Conservation (phyloP, 2,888 invertebrate genomes). For the Drosophila bunnanda region DNA sequence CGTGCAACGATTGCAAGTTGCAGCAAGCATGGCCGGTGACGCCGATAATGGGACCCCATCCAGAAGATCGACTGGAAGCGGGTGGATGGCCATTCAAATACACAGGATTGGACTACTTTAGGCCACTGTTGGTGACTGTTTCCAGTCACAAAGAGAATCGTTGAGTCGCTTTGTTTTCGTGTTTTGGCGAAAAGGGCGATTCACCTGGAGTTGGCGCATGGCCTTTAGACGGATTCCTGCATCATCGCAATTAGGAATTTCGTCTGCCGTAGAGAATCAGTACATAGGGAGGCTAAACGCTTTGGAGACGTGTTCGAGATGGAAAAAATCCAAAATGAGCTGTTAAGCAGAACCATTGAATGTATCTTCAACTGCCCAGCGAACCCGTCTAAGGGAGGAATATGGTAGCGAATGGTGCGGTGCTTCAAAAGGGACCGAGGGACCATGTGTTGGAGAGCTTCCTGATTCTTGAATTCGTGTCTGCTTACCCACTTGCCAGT, state of each 20-base stretch:
- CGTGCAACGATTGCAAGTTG: slow-evolving; percentile 6
- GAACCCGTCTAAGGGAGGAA: neutral
- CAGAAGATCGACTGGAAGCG: neutral
- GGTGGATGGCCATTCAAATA: slow-evolving; percentile 4
- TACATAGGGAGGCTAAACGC: slow-evolving; percentile 1
- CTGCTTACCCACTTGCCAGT: too few species aligned
- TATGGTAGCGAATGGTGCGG: too few species aligned
- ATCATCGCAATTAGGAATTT: neutral
- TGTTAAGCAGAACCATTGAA: neutral
- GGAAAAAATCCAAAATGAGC: neutral
- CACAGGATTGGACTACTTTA: neutral
- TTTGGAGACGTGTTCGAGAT: slow-evolving; percentile 4
- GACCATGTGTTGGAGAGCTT: neutral
- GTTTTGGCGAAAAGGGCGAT: slow-evolving; percentile 10
- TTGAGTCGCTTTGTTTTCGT: slow-evolving; percentile 16
- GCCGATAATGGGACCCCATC: slow-evolving; percentile 9
- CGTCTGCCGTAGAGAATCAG: neutral
- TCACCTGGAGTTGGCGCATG: neutral
- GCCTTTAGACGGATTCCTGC: too few species aligned
- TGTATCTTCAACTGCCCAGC: neutral
- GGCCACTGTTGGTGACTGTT: neutral
- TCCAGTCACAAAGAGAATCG: neutral
- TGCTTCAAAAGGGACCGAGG: neutral
- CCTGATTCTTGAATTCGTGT: neutral
- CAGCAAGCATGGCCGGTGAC: neutral